Evolutionary conservation across 2,113 vertebrate genomes (phyloP), one percentile per base, ranked within the genome.

Genomic region (Passer domesticus): DNA sequence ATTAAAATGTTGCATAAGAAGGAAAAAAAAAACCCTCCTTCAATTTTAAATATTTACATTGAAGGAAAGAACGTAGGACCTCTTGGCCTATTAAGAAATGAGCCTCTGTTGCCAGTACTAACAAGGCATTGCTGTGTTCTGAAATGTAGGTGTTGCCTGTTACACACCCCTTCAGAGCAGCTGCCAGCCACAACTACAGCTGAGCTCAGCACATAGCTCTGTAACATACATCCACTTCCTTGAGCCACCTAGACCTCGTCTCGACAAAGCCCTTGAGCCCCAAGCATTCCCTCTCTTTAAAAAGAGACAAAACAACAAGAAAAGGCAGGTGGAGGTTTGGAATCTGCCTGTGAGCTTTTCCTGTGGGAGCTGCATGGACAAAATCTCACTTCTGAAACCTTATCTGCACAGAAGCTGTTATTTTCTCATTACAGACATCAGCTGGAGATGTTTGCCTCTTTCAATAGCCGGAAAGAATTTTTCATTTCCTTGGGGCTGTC

Each of bases 401-500:
- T 41, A n/a, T n/a, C 85, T 77, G 41, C 50, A 9, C 9, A 6
- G 62, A 53, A 73, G 46, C 41, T 79, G 49, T 83, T 81, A 30
- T 91, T 87, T 94, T 68, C 78, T 84, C 76, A 22, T 93, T 66
- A 69, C 2, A 9, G 64, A 55, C 44, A 89, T 82, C 81, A 79
- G 81, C 63, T 90, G 67, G 70, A 92, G 60, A 53, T 63, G 56
- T 92, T 96, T 95, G 86, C 78, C 73, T 87, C 47, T 79, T 93
- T 95, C 58, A 77, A 72, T 64, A 87, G 75, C 84, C 94, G 91
- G 62, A 87, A 93, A 87, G 64, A 96, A 90, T 87, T 92, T 92
- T 81, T 89, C 75, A 87, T 96, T 97, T 97, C 89, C 87, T 94
- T 59, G 83, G 62, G 67, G 13, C 67, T 44, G 30, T 94, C 94